Percentiles rank a stretch among this genome's conserved stretches.
phyloP scores from a whole-genome alignment of 2,113 vertebrate species.

The Bagarius yarrelli region DNA sequence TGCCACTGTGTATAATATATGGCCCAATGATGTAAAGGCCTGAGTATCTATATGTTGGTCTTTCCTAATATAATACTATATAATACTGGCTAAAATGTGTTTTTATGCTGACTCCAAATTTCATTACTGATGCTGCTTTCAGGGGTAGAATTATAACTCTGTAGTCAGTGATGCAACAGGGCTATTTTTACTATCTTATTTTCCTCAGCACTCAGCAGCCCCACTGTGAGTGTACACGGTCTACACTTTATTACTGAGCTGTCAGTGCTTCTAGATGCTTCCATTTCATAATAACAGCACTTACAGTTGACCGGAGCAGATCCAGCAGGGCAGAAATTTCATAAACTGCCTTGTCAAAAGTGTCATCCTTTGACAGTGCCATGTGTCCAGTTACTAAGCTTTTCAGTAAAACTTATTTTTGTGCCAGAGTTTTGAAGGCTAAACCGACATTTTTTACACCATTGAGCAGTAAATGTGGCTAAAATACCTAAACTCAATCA shows the following conservation, averaged over 20 bases:
- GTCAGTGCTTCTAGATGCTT: background rate
- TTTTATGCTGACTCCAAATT: background rate
- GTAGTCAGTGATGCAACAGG: slow-evolving; percentile 3
- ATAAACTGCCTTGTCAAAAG: background rate
- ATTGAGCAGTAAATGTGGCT: background rate
- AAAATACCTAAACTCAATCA: background rate
- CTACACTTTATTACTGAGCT: background rate
- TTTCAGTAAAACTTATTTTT: background rate
- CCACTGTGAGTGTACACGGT: background rate
- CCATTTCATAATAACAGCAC: background rate
- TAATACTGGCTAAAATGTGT: background rate
- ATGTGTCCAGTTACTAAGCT: background rate
- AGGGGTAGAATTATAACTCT: background rate
- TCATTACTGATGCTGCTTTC: background rate
- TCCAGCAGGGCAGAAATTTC: background rate
- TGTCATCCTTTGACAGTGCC: background rate
- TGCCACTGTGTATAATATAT: too few species aligned
- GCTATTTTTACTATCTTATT: background rate
- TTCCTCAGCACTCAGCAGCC: background rate
- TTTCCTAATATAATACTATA: background rate
- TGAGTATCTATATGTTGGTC: too few species aligned
- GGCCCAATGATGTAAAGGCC: too few species aligned
- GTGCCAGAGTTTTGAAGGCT: background rate
- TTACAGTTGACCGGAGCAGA: background rate
- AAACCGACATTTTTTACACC: background rate